Percentiles rank a stretch among this genome's conserved stretches.
Evolutionary conservation across 2,888 invertebrate genomes (phyloP).

Genomic region (Acanthosepion esculentum): DNA sequence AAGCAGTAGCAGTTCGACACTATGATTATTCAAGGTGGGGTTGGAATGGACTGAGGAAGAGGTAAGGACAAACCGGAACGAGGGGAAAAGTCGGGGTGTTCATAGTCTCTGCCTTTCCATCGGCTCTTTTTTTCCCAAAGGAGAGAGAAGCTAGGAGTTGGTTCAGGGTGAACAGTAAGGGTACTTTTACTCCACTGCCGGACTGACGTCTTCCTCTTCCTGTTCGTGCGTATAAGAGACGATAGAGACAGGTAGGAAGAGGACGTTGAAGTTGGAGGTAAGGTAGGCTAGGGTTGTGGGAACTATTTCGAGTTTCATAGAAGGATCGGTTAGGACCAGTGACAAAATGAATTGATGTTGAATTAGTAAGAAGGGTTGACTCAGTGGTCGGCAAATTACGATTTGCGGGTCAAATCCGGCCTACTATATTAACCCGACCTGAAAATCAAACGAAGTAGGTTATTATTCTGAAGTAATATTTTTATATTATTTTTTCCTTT

Average conservation of each 20-base stretch:
- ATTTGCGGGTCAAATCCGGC: too few relatives aligned
- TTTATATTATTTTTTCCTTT: too few relatives aligned
- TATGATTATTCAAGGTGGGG: not conserved
- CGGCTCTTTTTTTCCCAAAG: not conserved
- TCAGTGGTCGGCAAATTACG: not conserved
- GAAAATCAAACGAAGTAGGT: too few relatives aligned
- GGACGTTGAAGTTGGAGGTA: not conserved
- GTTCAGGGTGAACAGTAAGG: not conserved
- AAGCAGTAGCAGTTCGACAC: not conserved
- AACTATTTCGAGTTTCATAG: not conserved
- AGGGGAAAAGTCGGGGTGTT: not conserved
- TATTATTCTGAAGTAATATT: too few relatives aligned
- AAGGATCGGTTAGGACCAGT: not conserved
- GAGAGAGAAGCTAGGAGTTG: not conserved
- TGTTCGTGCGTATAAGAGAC: not conserved
- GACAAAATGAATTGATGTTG: not conserved
- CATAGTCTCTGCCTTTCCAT: not conserved
- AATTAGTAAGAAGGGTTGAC: not conserved
- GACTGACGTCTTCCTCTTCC: conserved; percentile 33
- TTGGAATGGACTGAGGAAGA: not conserved
- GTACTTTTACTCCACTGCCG: not conserved
- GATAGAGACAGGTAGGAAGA: not conserved
- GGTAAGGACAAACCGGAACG: not conserved
- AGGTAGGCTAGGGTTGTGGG: not conserved
- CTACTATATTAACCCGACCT: too few relatives aligned